Evolutionary conservation across 2,797 vertebrate species (phyloP).

Genomic region (Acomys russatus): DNA sequence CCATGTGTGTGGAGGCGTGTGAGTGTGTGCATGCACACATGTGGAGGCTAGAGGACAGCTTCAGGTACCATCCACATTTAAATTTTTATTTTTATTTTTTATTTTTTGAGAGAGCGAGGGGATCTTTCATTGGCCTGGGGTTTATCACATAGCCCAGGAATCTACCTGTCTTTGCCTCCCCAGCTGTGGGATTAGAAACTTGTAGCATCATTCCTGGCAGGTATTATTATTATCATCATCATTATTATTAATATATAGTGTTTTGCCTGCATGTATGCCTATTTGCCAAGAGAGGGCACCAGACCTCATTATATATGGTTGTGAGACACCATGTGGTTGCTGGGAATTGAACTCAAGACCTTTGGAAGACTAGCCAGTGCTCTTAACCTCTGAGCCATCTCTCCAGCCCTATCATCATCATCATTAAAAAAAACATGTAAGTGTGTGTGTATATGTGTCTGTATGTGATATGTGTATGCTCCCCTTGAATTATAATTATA

Average conservation of each 20-base stretch:
- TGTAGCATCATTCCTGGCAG: background rate
- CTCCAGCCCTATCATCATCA: too few relatives aligned
- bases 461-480: background rate
- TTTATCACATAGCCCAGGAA: background rate
- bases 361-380: too few relatives aligned
- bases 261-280: too few relatives aligned
- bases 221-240: background rate
- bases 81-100: background rate
- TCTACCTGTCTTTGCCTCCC: background rate
- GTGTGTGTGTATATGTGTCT: background rate
- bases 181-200: background rate
- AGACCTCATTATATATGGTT: too few relatives aligned
- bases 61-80: background rate
- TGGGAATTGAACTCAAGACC: too few relatives aligned
- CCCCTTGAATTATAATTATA: background rate
- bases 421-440: too few relatives aligned
- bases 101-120: background rate
- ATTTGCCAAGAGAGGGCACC: too few relatives aligned
- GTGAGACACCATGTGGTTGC: too few relatives aligned
- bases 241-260: too few relatives aligned
- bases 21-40: background rate
- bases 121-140: background rate
- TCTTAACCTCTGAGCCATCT: too few relatives aligned
- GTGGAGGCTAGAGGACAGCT: background rate
- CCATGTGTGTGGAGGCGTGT: background rate